Conservation (phyloP, 2,888 invertebrate species). For the Synanthedon vespiformis region DNA sequence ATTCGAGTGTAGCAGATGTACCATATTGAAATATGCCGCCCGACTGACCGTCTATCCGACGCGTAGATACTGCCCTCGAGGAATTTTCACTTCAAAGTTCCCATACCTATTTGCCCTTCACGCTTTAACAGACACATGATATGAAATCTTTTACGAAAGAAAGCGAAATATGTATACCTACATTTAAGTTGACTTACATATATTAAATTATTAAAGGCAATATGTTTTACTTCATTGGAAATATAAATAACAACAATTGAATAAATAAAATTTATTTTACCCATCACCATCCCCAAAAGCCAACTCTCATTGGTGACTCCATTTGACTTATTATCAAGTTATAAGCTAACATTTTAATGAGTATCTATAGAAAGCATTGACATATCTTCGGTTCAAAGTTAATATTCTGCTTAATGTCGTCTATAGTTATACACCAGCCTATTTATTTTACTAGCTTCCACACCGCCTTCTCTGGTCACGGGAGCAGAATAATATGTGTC, state of each 20-base stretch:
- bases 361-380: constrained; percentile 31
- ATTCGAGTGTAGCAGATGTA: constrained; percentile 38
- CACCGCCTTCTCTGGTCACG: constrained; percentile 29
- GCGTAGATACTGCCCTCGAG: constrained; percentile 41
- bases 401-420: constrained; percentile 27
- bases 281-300: constrained; percentile 22
- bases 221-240: no score
- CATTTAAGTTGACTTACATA: no score
- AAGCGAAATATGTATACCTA: not conserved
- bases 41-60: constrained; percentile 41
- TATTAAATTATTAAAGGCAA: no score
- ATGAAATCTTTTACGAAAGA: no score
- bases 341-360: constrained; percentile 15
- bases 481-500: constrained; percentile 47
- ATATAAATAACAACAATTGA: not conserved
- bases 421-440: constrained; percentile 63
- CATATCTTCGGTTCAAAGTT: constrained; percentile 2
- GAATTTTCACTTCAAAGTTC: constrained; percentile 44
- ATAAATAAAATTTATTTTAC: constrained; percentile 11
- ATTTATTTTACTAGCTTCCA: constrained; percentile 61
- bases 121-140: constrained; percentile 30
- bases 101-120: constrained; percentile 41
- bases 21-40: constrained; percentile 60
- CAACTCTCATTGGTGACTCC: constrained; percentile 12
- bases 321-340: not conserved